Base-by-base conservation (phyloP, 2,113 vertebrate species). In the Ranitomeya variabilis region DNA sequence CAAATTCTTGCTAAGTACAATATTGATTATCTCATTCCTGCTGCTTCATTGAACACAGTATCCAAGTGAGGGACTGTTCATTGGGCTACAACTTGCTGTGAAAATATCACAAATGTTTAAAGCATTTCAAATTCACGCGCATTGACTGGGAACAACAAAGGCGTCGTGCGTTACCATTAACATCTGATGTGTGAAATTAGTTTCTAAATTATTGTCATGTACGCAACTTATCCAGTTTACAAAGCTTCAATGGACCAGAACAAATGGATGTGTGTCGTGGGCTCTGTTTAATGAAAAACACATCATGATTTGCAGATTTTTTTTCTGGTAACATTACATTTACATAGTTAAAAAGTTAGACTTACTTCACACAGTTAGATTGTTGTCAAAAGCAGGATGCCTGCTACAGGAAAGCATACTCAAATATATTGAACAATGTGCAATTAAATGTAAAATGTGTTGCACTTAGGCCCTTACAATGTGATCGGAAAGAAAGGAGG, bases 151-250 rank as follows among this genome's bases (percentile, higher is more conserved):
- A 80, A 87, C 74, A 84, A 55, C 67, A 19, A 87, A 54, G 45
- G 82, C 45, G 64, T 80, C 74, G 11, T n/a, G n/a, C 76, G 52
- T 80, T 71, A 80, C 86, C 73, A 80, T 79, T 57, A 87, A 31
- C 51, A 69, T 79, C 86, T 81, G 76, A 80, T 87, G 86, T 87
- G 86, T 87, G 77, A 80, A 87, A 87, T 87, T 57, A 80, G 45
- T 87, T 87, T 87, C 57, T 55, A 71, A 80, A 80, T 87, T 18
- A 87, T 87, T 67, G 76, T 4, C 12, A 59, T 81, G 66, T 23
- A 54, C 10, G 23, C 59, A 67, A 80, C 64, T 80, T 80, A 67
- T 67, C 52, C 76, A 26, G 37, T 87, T 80, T 57, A 51, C 78
- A 26, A 71, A 69, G 14, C 14, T 18, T 80, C 54, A 87, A 87